These are phyloP conservation scores for Poecilia latipinna DNA, from an alignment of 2,113 vertebrate species.

Conservation along the genomic window DNA sequence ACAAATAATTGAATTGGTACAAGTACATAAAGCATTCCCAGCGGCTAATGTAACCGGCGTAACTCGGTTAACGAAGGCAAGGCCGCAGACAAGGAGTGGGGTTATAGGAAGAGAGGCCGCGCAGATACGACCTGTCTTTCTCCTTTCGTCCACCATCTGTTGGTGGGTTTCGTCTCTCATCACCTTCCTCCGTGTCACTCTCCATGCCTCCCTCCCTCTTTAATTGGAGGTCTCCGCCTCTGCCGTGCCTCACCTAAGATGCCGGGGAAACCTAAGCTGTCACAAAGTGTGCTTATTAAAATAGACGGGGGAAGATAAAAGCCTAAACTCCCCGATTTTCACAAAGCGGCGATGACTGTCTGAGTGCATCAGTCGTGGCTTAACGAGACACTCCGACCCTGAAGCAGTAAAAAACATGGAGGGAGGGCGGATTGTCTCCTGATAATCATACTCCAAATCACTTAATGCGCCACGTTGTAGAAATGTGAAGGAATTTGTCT, in stretches of 20 bases:
- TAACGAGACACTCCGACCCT: slow-evolving; percentile 55
- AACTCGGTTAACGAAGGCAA: slow-evolving; percentile 83
- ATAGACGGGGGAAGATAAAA: slow-evolving; percentile 63
- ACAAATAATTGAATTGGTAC: slow-evolving; percentile 89
- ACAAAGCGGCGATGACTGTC: slow-evolving; percentile 63
- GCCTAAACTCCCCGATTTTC: slow-evolving; percentile 52
- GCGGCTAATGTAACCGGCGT: slow-evolving; percentile 83
- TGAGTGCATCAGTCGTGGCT: slow-evolving; percentile 69
- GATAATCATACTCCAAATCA: slow-evolving; percentile 50
- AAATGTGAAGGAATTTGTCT: slow-evolving; percentile 57
- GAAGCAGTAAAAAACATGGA: slow-evolving; percentile 32
- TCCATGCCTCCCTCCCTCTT: slow-evolving; percentile 46
- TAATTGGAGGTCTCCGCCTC: slow-evolving; percentile 72
- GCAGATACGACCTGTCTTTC: slow-evolving; percentile 47
- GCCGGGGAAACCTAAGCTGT: slow-evolving; percentile 73
- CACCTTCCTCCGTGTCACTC: slow-evolving; percentile 63
- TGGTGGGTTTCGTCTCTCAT: slow-evolving; percentile 45
- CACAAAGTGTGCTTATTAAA: slow-evolving; percentile 79
- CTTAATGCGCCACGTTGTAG: slow-evolving; percentile 56
- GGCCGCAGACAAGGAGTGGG: slow-evolving; percentile 67
- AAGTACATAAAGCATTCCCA: slow-evolving; percentile 85
- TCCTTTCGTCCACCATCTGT: slow-evolving; percentile 29
- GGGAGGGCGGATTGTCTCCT: slow-evolving; percentile 51
- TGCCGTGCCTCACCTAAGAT: slow-evolving; percentile 62
- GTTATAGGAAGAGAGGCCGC: slow-evolving; percentile 64